Evolutionary conservation across 1,140 invertebrate species (phyloP).

Genomic region (Bombus confusus): DNA sequence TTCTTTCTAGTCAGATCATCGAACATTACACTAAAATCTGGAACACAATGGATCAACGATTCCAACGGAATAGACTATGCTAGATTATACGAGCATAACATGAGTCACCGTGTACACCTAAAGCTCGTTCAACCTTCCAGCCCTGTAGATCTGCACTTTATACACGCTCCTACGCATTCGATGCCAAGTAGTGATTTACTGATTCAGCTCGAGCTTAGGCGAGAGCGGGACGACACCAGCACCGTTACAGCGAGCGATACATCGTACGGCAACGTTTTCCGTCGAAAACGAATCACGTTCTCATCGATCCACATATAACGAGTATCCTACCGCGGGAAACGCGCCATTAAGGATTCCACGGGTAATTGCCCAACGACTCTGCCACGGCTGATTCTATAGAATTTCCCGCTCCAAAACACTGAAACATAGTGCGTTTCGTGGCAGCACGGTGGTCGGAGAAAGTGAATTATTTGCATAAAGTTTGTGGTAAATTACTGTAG

Average conservation of each 20-base stretch:
- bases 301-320: not conserved
- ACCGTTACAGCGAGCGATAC: conserved; percentile 6
- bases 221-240: not conserved
- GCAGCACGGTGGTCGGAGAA: not conserved
- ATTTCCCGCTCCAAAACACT: not conserved
- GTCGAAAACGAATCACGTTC: not conserved
- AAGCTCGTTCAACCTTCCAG: conserved; percentile 13
- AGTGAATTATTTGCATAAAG: not conserved
- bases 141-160: conserved; percentile 37
- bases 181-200: conserved; percentile 40
- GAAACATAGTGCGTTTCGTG: not conserved
- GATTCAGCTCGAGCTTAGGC: conserved; percentile 21
- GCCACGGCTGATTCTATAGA: not conserved
- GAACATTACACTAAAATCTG: not conserved
- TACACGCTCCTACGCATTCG: conserved; percentile 48
- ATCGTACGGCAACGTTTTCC: not conserved
- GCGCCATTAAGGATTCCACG: not conserved
- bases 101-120: conserved; percentile 40
- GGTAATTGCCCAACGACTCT: not conserved
- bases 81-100: conserved; percentile 27
- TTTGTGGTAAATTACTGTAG: not conserved
- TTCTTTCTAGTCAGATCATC: not conserved
- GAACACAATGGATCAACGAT: conserved; percentile 4
- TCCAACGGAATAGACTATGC: not conserved
- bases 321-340: not conserved